Conservation (phyloP, 2,888 invertebrate genomes). For the Eudemis profundana region DNA sequence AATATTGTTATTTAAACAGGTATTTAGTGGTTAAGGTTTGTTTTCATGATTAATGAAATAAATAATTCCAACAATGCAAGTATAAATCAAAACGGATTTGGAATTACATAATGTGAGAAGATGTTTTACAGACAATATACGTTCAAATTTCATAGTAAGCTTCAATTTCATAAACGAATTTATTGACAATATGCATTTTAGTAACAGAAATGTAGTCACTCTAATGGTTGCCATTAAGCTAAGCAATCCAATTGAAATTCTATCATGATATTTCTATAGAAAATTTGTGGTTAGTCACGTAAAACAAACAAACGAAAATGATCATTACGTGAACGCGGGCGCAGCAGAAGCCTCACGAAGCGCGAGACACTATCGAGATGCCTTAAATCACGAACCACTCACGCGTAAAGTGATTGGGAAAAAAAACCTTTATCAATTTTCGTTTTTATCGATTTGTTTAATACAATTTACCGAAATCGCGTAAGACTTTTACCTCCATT, state of each 20-base stretch:
- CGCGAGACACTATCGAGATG: conserved; percentile 57
- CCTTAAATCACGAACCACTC: conserved; percentile 76
- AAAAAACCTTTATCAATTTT: conserved; percentile 63
- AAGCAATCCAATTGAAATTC: not conserved
- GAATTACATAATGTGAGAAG: no score
- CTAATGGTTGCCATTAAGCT: not conserved
- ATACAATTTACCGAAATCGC: conserved; percentile 71
- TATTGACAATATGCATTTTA: not conserved
- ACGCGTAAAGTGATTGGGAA: conserved; percentile 74
- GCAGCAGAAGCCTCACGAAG: conserved; percentile 53
- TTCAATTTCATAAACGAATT: no score
- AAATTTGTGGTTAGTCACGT: conserved; percentile 33
- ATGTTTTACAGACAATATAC: no score
- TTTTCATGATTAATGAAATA: no score
- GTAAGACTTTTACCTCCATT: conserved; percentile 71
- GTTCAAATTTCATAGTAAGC: no score
- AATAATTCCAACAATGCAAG: no score
- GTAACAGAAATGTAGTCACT: not conserved
- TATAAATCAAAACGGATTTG: no score
- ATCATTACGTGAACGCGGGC: conserved; percentile 55
- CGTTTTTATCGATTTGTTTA: conserved; percentile 70
- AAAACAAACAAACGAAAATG: conserved; percentile 55
- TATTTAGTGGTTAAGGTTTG: no score
- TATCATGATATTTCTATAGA: conserved; percentile 6
- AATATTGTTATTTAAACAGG: no score